Evolutionary conservation across 2,888 invertebrate genomes (phyloP), one percentile per base, ranked within the genome.

Genomic region (Hyposoter dolosus): DNA sequence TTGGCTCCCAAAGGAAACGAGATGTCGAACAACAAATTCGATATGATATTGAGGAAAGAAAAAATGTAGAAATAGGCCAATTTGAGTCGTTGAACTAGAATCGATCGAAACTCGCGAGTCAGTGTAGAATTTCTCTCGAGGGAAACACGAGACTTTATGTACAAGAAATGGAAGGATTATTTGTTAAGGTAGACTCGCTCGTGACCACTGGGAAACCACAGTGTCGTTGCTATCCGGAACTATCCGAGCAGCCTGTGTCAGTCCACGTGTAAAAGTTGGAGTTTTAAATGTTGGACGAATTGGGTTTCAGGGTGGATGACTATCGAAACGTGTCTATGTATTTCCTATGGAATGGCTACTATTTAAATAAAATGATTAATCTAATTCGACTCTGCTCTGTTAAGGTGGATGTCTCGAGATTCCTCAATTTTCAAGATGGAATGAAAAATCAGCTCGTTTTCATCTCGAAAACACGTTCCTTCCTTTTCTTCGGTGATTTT

Each of bases 271-370:
- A 15, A 28, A 28, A 28, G n/a, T 53, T 28, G 10, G 60, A 60
- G 6, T 17, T n/a, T 28, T 68, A 83, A 81, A 84, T 78, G 82
- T 78, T 75, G 65, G 80, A 88, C 80, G 84, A 84, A 88, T 77
- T 87, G 90, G 91, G 78, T 65, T 77, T 89, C 90, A 91, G 90
- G 90, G 89, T 91, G 91, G 90, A 90, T 92, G 91, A 92, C 91
- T 92, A 92, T 91, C 88, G 88, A 89, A 87, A 88, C 89, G 87
- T 89, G 82, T 89, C 85, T 89, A 74, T 90, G 87, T 91, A 90
- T 87, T 91, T 90, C 83, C 89, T 92, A 91, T 92, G 91, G 92
- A 92, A 93, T 92, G 92, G 87, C 92, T 92, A 92, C 91, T 91
- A 91, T 91, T 89, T 89, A 68, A 89, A 90, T 89, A 89, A 90